Conservation (phyloP, 92 coral and sea anemone genomes). For the Porites rus region DNA sequence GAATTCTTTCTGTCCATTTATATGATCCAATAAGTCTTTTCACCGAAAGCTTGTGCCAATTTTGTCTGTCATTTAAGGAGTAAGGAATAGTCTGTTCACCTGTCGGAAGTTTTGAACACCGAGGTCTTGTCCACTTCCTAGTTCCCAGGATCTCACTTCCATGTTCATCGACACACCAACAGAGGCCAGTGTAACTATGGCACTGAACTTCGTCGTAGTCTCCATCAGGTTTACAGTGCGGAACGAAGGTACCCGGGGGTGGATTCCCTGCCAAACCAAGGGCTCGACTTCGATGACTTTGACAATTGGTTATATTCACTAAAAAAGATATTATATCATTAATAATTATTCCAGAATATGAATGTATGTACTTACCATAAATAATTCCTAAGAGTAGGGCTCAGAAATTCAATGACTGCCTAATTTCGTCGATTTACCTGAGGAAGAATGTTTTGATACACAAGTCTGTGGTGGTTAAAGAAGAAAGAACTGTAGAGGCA, state of each 20-base stretch:
- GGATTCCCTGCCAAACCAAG: slow-evolving; percentile 80
- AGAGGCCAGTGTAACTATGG: slow-evolving; percentile 78
- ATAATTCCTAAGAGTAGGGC: no score
- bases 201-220: slow-evolving; percentile 80
- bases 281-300: slow-evolving; percentile 71
- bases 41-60: not conserved
- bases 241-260: slow-evolving; percentile 74
- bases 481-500: no score
- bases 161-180: slow-evolving; percentile 89
- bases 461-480: no score
- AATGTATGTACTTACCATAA: not conserved
- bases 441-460: no score
- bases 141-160: slow-evolving; percentile 86
- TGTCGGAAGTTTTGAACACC: slow-evolving; percentile 43
- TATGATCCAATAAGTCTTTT: not conserved
- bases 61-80: not conserved
- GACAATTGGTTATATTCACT: slow-evolving; percentile 82
- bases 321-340: not conserved
- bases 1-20: no score
- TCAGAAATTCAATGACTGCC: no score
- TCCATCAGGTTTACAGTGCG: slow-evolving; percentile 78
- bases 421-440: no score
- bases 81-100: slow-evolving; percentile 24
- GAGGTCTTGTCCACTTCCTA: slow-evolving; percentile 75
- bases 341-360: not conserved